These are phyloP conservation scores for Heliconius ismenius DNA, from an alignment of 2,888 invertebrate genomes.

Conservation along the genomic window DNA sequence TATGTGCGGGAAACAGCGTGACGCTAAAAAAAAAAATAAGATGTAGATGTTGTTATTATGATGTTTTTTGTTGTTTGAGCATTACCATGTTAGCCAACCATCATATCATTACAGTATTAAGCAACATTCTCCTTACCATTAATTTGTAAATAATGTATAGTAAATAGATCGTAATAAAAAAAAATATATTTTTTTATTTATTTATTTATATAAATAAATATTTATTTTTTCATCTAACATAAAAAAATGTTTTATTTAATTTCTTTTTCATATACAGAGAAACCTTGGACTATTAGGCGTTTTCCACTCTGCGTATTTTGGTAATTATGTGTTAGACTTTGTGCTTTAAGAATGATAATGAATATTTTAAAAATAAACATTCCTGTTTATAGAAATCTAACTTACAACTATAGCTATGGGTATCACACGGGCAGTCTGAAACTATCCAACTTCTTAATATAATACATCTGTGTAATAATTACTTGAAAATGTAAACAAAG, in stretches of 20 bases:
- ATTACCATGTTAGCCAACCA: constrained; percentile 9
- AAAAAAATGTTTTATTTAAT: constrained; percentile 2
- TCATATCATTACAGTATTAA: constrained; percentile 53
- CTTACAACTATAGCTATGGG: neutral
- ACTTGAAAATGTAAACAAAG: neutral
- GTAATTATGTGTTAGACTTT: neutral
- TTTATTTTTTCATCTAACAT: constrained; percentile 20
- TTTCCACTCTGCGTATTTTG: neutral
- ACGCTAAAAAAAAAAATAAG: no score
- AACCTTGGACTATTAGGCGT: neutral
- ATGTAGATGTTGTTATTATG: no score
- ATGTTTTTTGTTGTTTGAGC: constrained; percentile 13
- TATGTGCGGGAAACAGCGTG: no score
- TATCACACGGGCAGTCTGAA: neutral
- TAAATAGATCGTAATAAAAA: constrained; percentile 2
- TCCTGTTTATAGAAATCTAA: neutral
- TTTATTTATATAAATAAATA: constrained; percentile 8
- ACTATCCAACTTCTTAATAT: neutral
- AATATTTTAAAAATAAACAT: neutral
- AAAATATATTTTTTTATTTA: constrained; percentile 3
- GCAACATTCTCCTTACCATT: constrained; percentile 46
- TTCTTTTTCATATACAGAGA: neutral
- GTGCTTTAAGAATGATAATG: neutral
- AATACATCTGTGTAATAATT: neutral
- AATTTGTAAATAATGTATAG: constrained; percentile 7